Percentiles rank a stretch among this genome's conserved stretches.
These are phyloP conservation scores for Meghimatium bilineatum DNA, from an alignment of 2,888 invertebrate species.

Conservation along the genomic window DNA sequence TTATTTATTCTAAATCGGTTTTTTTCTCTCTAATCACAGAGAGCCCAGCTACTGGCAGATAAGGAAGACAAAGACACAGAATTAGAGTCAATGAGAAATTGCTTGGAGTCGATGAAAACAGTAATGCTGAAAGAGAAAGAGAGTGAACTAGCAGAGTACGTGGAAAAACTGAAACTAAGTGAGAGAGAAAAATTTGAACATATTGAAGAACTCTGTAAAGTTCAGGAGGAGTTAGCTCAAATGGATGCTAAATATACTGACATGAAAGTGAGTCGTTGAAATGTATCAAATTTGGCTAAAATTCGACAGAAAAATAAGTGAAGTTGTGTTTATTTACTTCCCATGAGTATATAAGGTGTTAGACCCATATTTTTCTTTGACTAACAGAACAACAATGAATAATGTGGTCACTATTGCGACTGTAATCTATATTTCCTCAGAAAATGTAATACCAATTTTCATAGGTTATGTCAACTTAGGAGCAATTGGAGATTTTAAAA, in stretches of 20 bases:
- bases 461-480: no score
- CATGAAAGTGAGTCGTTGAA: slow-evolving; percentile 57
- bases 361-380: no score
- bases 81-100: neutral
- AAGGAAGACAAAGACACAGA: slow-evolving; percentile 16
- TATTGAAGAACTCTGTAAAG: slow-evolving; percentile 58
- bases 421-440: no score
- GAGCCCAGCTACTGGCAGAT: neutral
- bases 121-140: slow-evolving; percentile 10
- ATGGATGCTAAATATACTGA: slow-evolving; percentile 59
- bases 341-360: no score
- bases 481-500: no score
- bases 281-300: no score
- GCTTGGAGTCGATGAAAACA: neutral
- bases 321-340: no score
- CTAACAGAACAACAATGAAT: no score
- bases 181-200: slow-evolving; percentile 32
- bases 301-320: no score
- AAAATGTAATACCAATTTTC: no score
- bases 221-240: slow-evolving; percentile 55
- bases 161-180: neutral
- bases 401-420: no score
- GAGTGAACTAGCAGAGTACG: neutral
- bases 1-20: neutral
- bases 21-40: slow-evolving; percentile 32